Conservation (phyloP, 2,797 vertebrate species). For the Pyrocephalus nanus region DNA sequence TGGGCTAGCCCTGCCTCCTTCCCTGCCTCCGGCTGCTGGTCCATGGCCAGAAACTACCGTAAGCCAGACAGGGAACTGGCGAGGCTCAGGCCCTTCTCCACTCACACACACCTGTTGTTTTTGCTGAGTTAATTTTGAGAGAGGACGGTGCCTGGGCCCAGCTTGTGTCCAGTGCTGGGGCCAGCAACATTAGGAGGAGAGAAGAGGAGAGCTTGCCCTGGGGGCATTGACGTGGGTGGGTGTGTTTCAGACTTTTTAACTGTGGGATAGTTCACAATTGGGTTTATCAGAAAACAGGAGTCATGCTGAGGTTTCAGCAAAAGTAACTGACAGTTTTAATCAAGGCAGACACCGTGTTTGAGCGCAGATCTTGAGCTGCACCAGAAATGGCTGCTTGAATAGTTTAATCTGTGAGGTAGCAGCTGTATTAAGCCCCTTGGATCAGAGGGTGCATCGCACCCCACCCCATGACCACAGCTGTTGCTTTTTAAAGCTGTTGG, state of each 20-base stretch:
- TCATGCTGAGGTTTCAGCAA: neutral
- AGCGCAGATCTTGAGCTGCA: neutral
- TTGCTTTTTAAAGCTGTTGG: neutral
- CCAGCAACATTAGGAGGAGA: neutral
- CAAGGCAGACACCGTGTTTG: neutral
- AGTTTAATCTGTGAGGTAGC: neutral
- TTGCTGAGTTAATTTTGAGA: neutral
- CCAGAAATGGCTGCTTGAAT: neutral
- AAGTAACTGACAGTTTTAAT: neutral
- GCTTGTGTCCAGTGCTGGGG: neutral
- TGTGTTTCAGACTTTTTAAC: neutral
- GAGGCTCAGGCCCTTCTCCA: neutral
- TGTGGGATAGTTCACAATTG: neutral
- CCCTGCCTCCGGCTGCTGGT: neutral
- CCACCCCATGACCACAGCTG: neutral
- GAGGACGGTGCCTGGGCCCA: neutral
- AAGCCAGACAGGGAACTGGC: neutral
- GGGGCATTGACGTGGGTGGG: fast-evolving
- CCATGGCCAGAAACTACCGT: neutral
- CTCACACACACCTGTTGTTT: neutral
- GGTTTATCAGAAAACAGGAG: neutral
- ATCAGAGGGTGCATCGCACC: neutral
- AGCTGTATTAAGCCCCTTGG: neutral
- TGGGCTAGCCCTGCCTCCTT: neutral
- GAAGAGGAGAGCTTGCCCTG: neutral